Evolutionary conservation across 2,113 vertebrate genomes (phyloP), one percentile per base, ranked within the genome.

Genomic region (Donacobius atricapilla): DNA sequence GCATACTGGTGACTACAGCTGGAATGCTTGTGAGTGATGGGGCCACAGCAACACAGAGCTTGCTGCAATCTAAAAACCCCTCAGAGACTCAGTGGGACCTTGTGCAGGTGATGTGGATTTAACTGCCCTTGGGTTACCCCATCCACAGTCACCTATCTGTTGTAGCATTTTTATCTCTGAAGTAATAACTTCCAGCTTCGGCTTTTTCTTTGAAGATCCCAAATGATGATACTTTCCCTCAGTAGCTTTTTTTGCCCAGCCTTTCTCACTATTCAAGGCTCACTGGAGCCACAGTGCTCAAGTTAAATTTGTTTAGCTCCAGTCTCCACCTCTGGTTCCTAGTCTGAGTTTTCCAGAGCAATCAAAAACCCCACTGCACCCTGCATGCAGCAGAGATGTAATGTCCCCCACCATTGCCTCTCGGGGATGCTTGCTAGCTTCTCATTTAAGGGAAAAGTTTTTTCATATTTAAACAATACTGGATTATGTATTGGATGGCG

Each of bases 11-110:
- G 68, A 77, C 77, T 60, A 5, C 48, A 72, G 48, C 28, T 72
- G 0, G 0, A 47, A 42, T 9, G 8, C 23, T 20, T n/a, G 16
- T 18, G 42, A 69, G 40, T 23, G 30, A 44, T 11, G 58, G 44
- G 58, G 23, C 33, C 71, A 23, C 70, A 64, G 72, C 57, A 63
- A n/a, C 25, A 31, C 31, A 37, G 70, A 75, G 33, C 54, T 68
- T 44, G 65, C 60, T 45, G 48, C 1, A 6, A 21, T 20, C 65
- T 73, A 37, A 65, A 65, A 93, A 33, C 10, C 39, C 24, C 75
- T 18, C 54, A 53, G 57, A 76, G 35, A 19, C 7, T 39, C 70
- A 57, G 28, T 15, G 58, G 15, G 48, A 53, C 63, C 25, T 50
- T 31, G 30, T 37, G 53, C 3, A 3, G 48, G 10, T 8, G 7